Base-by-base conservation (phyloP, 2,888 invertebrate species). In the Drosophila stalkeri region DNA sequence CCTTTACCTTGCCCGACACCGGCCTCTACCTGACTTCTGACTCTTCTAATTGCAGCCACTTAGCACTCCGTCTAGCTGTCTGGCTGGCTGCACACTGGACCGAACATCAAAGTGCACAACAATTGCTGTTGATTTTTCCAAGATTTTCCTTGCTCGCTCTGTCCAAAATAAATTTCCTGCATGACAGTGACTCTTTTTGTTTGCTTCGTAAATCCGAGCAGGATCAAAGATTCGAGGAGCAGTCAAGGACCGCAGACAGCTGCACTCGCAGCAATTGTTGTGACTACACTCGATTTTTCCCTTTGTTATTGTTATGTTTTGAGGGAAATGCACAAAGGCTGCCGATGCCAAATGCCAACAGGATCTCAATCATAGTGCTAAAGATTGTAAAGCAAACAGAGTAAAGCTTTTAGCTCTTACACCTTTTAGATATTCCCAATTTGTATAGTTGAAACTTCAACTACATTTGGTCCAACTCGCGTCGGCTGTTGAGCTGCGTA, bases 1-100 rank as follows among this genome's bases (percentile, higher is more conserved):
- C 49, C 64, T 64, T 64, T 49, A 39, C 27, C 27, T 6, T 5
- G 27, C 27, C 27, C 27, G 27, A 6, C 52, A 54, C 60, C 65
- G 56, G 43, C 39, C 27, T 72, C 77, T 84, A 80, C 82, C 83
- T 84, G 83, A 33, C 31, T 14, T 2, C 44, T 54, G 35, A 39
- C 57, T 65, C 80, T 72, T 90, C 89, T 89, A 86, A 86, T 86
- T 86, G 86, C 81, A 90, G 66, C 77, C 89, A 90, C 90, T 85
- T 85, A 85, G 86, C 86, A 90, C 89, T 88, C 79, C 31, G 60
- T n/a, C 31, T 49, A 5, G 12, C 37, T 68, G 18, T 20, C 31
- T 39, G 7, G n/a, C 37, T 68, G 16, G n/a, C 41, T 64, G 39
- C 39, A n/a, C 27, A 27, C 27, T 52, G 37, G 60, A 37, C 64